phyloP scores from a whole-genome alignment of 2,113 vertebrate genomes.

The Rhea americana region DNA sequence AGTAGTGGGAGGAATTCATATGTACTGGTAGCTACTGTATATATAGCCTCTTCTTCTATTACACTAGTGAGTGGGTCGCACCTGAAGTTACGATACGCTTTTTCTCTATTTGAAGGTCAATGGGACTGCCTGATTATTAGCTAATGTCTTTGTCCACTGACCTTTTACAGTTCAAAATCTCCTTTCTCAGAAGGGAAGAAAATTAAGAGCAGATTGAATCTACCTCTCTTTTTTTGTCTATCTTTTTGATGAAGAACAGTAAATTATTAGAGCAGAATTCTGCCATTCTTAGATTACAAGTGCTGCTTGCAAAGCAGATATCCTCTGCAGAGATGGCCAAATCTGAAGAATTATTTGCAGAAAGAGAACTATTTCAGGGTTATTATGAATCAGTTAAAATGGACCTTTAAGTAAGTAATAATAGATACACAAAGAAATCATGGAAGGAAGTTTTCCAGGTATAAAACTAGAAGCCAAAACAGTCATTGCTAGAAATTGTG shows the following conservation, averaged over 20 bases:
- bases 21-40: conserved; percentile 14
- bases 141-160: background rate
- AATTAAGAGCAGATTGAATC: background rate
- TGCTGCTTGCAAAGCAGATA: background rate
- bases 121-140: background rate
- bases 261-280: background rate
- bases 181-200: background rate
- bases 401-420: background rate
- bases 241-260: background rate
- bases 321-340: background rate
- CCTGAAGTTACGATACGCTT: conserved; percentile 15
- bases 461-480: background rate
- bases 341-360: background rate
- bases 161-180: background rate
- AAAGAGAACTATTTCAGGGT: background rate
- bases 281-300: background rate
- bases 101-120: conserved; percentile 51
- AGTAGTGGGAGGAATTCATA: conserved; percentile 51
- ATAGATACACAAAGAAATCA: background rate
- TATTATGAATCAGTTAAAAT: background rate
- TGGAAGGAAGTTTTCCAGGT: background rate
- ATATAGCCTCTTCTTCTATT: conserved; percentile 15
- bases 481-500: background rate
- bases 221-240: background rate
- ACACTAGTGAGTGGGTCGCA: conserved; percentile 30